These are phyloP conservation scores for Amblyopsis rosae DNA, from an alignment of 2,113 vertebrate species.

Conservation along the genomic window DNA sequence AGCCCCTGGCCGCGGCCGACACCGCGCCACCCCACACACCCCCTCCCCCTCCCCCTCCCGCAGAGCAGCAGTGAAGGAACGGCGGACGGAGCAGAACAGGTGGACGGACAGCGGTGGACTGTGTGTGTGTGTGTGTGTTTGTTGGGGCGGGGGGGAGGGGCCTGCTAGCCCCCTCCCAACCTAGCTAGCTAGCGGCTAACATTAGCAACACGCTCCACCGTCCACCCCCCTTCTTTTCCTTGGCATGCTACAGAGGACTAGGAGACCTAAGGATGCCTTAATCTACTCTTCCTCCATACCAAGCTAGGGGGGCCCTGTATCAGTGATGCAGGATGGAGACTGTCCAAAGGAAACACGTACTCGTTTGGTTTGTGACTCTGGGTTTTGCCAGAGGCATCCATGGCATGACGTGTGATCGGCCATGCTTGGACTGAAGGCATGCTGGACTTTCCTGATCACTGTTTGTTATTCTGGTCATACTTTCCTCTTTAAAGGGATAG, in stretches of 20 bases:
- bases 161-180: too few relatives aligned
- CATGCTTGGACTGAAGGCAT: conserved; percentile 28
- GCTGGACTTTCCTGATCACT: conserved; percentile 32
- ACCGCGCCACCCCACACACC: not conserved
- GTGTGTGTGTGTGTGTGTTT: not conserved
- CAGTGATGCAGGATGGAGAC: conserved; percentile 18
- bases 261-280: conserved; percentile 32
- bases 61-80: not conserved
- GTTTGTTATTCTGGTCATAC: conserved; percentile 5
- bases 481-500: conserved; percentile 13
- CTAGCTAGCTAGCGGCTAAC: conserved; percentile 34
- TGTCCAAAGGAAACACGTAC: conserved; percentile 31
- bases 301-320: conserved; percentile 3
- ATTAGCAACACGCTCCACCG: not conserved
- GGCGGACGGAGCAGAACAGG: too few relatives aligned
- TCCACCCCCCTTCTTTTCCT: conserved; percentile 32
- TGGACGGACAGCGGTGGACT: too few relatives aligned
- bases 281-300: conserved; percentile 25
- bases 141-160: not conserved
- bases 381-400: conserved; percentile 48
- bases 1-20: not conserved
- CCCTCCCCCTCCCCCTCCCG: not conserved
- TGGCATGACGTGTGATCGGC: conserved; percentile 28
- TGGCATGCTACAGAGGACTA: conserved; percentile 11
- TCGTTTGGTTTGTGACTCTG: conserved; percentile 58